These are phyloP conservation scores for Gadopsis marmoratus DNA, from an alignment of 2,797 vertebrate genomes.

Conservation along the genomic window DNA sequence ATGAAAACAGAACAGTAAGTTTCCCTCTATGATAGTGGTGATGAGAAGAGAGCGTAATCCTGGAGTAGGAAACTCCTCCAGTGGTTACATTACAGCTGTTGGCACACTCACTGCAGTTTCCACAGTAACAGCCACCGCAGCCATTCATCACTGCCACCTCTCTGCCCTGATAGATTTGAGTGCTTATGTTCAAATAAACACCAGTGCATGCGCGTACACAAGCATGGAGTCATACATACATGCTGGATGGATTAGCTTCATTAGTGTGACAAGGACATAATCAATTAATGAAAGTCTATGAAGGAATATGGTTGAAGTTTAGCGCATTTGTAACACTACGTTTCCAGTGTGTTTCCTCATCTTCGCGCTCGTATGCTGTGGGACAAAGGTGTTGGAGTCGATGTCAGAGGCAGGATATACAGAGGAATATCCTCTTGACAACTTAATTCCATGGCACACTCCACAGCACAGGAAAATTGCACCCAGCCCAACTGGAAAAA, in stretches of 20 bases:
- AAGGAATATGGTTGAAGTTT: slow-evolving; percentile 17
- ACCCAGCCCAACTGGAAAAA: slow-evolving; percentile 72
- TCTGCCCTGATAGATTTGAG: slow-evolving; percentile 65
- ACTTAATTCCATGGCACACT: slow-evolving; percentile 83
- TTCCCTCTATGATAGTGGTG: slow-evolving; percentile 40
- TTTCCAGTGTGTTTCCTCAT: slow-evolving; percentile 21
- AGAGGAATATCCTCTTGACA: slow-evolving; percentile 76
- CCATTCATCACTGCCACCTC: slow-evolving; percentile 80
- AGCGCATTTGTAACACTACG: slow-evolving; percentile 7
- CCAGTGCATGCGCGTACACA: slow-evolving; percentile 15
- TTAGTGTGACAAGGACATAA: slow-evolving; percentile 45
- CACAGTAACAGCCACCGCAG: slow-evolving; percentile 75
- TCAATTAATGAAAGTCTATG: slow-evolving; percentile 40
- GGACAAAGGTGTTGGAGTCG: slow-evolving; percentile 23
- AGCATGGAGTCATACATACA: slow-evolving; percentile 29
- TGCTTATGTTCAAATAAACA: slow-evolving; percentile 63
- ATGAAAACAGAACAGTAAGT: slow-evolving; percentile 37
- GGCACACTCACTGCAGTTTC: slow-evolving; percentile 72
- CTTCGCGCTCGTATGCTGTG: slow-evolving; percentile 2
- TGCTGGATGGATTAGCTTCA: slow-evolving; percentile 51
- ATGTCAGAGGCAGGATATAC: slow-evolving; percentile 60
- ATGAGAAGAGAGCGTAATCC: slow-evolving; percentile 51
- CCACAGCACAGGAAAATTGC: slow-evolving; percentile 75
- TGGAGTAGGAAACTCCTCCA: slow-evolving; percentile 47
- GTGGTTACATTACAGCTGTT: slow-evolving; percentile 70